Evolutionary conservation across 2,888 invertebrate species (phyloP).

Genomic region (Eupithecia vulgata): DNA sequence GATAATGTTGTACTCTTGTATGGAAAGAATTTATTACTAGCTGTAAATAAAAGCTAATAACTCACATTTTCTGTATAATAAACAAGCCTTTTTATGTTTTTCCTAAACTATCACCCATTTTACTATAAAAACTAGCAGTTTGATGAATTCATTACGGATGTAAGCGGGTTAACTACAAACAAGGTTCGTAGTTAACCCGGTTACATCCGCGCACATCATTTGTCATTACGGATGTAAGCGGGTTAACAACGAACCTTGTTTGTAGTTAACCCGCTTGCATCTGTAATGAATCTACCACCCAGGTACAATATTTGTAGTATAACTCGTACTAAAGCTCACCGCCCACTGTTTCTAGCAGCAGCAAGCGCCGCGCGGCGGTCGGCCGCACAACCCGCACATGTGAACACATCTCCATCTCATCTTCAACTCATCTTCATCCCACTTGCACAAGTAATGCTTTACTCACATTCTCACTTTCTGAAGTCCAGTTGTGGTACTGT

Average conservation of each 20-base stretch:
- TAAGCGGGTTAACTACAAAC: too few relatives aligned
- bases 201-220: too few relatives aligned
- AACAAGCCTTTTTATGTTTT: neutral
- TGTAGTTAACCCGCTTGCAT: too few relatives aligned
- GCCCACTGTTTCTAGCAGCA: conserved; percentile 64
- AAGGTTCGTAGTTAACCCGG: too few relatives aligned
- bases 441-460: conserved; percentile 63
- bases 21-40: neutral
- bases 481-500: neutral
- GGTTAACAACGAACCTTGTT: too few relatives aligned
- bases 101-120: neutral
- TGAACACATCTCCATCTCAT: conserved; percentile 47
- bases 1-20: neutral
- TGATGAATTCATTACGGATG: too few relatives aligned
- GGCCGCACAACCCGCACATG: conserved; percentile 71
- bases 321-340: conserved; percentile 23
- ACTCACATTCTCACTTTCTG: conserved; percentile 41
- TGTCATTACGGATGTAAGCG: too few relatives aligned
- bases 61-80: neutral
- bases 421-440: conserved; percentile 22
- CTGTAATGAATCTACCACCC: too few relatives aligned
- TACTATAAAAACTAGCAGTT: too few relatives aligned
- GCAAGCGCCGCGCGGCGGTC: conserved; percentile 63
- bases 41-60: conserved; percentile 1
- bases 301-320: conserved; percentile 5